Evolutionary conservation across 1,140 invertebrate species (phyloP).

Genomic region (Papilio glaucus): DNA sequence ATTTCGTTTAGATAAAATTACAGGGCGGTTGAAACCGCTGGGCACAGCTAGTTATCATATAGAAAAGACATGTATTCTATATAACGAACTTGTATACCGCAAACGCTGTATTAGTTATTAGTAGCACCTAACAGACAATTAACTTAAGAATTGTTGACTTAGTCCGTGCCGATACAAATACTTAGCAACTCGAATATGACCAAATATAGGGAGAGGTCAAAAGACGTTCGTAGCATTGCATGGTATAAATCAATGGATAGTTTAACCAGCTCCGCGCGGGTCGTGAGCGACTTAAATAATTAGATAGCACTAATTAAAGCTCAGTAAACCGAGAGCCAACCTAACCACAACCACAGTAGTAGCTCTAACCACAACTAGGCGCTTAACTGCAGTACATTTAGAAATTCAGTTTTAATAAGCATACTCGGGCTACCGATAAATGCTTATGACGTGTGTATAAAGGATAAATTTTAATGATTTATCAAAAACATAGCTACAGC

Average conservation of each 20-base stretch:
- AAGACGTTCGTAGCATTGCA: slow-evolving; percentile 27
- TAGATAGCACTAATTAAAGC: slow-evolving; percentile 73
- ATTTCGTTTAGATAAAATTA: too few species aligned
- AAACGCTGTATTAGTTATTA: too few species aligned
- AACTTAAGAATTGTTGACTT: not conserved
- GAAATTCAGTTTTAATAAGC: not conserved
- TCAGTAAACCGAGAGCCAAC: slow-evolving; percentile 43
- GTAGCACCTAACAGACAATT: not conserved
- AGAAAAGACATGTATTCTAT: too few species aligned
- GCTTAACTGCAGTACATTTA: slow-evolving; percentile 15
- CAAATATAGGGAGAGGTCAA: slow-evolving; percentile 51
- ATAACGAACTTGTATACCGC: too few species aligned
- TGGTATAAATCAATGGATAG: slow-evolving; percentile 54
- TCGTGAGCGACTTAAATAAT: slow-evolving; percentile 73
- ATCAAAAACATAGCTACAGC: too few species aligned
- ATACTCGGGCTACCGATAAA: too few species aligned
- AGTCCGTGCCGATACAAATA: not conserved
- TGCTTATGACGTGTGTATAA: too few species aligned
- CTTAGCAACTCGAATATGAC: slow-evolving; percentile 33
- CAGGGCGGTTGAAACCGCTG: too few species aligned
- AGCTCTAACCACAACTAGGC: not conserved
- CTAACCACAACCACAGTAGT: too few species aligned
- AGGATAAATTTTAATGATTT: too few species aligned
- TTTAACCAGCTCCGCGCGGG: slow-evolving; percentile 51
- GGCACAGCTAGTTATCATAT: too few species aligned